phyloP scores from a whole-genome alignment of 2,888 invertebrate species.

The Drosophila fungiperda region DNA sequence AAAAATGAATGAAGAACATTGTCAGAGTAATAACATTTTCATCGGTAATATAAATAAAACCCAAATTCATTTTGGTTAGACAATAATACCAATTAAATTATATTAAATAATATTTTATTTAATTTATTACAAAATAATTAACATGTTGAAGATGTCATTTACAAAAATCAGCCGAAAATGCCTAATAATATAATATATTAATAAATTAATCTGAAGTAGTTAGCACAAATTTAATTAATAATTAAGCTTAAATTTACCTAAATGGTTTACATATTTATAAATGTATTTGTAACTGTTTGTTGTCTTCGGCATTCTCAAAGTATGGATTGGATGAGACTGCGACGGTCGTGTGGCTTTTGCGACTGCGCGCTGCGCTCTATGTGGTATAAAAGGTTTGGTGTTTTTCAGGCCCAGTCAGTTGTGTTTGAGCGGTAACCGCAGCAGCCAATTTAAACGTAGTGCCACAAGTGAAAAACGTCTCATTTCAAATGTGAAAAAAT shows the following conservation, averaged over 20 bases:
- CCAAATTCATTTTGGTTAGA: not conserved
- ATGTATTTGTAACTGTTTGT: not conserved
- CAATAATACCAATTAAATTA: not conserved
- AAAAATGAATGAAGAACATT: not conserved
- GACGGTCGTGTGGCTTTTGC: constrained; percentile 7
- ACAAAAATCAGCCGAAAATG: not conserved
- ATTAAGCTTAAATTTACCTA: not conserved
- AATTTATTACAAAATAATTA: not conserved
- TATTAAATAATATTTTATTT: not conserved
- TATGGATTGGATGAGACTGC: not conserved
- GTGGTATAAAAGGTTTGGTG: constrained; percentile 61
- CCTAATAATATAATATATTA: not conserved
- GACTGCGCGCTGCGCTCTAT: constrained; percentile 13
- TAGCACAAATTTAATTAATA: not conserved
- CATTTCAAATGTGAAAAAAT: constrained; percentile 46
- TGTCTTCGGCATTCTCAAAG: not conserved
- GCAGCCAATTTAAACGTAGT: constrained; percentile 24
- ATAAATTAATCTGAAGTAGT: not conserved
- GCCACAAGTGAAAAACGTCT: constrained; percentile 18
- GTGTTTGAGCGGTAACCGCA: constrained; percentile 43
- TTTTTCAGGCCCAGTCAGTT: constrained; percentile 52
- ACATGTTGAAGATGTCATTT: not conserved
- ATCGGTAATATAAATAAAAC: not conserved
- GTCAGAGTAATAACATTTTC: not conserved
- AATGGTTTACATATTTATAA: not conserved